Conservation (phyloP, 2,888 invertebrate genomes). For the Orchesella flavescens region DNA sequence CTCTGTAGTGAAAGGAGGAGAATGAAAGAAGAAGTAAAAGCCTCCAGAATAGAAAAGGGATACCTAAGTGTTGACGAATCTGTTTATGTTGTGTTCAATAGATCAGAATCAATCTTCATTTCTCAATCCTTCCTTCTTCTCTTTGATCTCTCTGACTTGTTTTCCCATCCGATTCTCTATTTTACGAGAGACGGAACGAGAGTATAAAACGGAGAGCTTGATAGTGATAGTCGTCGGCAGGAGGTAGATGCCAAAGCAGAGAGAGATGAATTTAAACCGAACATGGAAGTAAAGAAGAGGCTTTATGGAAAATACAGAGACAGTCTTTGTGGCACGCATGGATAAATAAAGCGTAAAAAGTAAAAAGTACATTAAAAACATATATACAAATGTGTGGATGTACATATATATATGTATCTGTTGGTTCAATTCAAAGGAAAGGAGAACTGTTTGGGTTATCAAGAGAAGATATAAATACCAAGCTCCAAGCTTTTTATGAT, state of each 20-base stretch:
- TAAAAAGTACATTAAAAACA: no score
- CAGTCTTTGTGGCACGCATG: slow-evolving; percentile 1
- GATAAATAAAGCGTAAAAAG: no score
- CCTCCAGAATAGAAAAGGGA: no score
- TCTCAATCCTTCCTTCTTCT: slow-evolving; percentile 20
- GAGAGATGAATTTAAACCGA: not conserved
- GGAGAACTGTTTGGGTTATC: no score
- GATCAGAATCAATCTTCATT: slow-evolving; percentile 55
- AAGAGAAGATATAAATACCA: no score
- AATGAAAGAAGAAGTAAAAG: no score
- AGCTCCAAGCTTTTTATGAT: no score
- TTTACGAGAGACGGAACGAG: not conserved
- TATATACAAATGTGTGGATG: no score
- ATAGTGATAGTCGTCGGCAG: not conserved
- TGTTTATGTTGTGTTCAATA: slow-evolving; percentile 27
- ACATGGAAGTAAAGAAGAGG: not conserved
- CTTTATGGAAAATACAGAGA: not conserved
- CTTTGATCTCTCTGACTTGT: slow-evolving; percentile 11
- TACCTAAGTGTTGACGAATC: no score
- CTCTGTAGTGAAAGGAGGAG: no score
- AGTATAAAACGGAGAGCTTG: not conserved
- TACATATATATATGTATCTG: no score
- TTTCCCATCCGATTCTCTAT: not conserved
- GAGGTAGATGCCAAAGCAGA: not conserved
- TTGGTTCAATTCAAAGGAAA: no score